Conservation (phyloP, 2,113 vertebrate species). For the Microcebus ravelobensis region DNA sequence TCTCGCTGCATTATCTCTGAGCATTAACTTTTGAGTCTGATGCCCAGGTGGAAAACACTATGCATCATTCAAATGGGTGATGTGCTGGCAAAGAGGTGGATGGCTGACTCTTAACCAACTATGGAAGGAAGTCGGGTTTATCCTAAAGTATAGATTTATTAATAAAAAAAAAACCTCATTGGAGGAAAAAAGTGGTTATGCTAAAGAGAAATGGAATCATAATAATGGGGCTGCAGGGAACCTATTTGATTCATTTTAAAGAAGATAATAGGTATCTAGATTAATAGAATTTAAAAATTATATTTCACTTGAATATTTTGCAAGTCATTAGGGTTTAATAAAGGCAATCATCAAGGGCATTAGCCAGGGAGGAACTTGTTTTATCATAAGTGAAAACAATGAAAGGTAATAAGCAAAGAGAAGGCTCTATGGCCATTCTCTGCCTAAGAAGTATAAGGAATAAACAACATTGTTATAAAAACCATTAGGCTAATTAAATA, state of each 20-base stretch:
- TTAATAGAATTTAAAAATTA: conserved; percentile 4
- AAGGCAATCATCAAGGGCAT: background rate
- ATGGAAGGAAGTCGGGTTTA: background rate
- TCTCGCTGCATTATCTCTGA: background rate
- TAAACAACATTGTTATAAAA: conserved; percentile 25
- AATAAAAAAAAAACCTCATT: background rate
- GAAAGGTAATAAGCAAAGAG: background rate
- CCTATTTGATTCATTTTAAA: background rate
- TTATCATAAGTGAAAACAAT: background rate
- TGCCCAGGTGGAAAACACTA: background rate
- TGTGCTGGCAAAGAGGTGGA: background rate
- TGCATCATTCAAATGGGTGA: background rate
- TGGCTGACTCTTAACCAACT: background rate
- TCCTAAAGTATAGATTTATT: background rate
- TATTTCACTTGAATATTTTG: conserved; percentile 36
- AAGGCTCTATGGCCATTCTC: background rate
- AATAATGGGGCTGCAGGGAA: background rate
- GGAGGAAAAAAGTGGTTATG: background rate
- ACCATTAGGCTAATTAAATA: conserved; percentile 51
- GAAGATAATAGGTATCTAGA: background rate
- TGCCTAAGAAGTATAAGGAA: background rate
- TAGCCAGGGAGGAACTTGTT: background rate
- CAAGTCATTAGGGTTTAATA: conserved; percentile 3
- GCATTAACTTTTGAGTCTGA: background rate
- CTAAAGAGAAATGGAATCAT: background rate